Evolutionary conservation across 2,113 vertebrate species (phyloP), one percentile per base, ranked within the genome.

Genomic region (Tragelaphus strepsiceros): DNA sequence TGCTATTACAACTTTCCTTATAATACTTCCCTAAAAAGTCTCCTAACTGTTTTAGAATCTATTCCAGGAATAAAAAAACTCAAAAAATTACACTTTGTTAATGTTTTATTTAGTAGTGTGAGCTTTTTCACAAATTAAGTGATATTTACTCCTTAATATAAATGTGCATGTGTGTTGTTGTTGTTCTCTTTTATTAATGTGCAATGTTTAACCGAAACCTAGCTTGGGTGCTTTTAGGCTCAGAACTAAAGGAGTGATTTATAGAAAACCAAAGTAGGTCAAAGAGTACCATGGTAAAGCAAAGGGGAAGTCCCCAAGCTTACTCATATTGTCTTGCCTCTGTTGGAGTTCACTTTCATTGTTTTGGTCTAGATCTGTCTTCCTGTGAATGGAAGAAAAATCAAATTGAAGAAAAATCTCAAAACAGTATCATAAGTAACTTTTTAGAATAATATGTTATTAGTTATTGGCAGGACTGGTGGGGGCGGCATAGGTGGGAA

Each of bases 291-390:
- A 14, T 21, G 30, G 71, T 56, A n/a, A 26, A 88, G 92, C 88
- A 96, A 97, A 98, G 95, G 96, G 98, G 98, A 99, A 98, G 98
- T 99, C 98, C 98, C 98, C 97, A 77, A 82, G 83, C 93, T 92
- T 95, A 93, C 64, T 2, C n/a, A 32, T 54, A 94, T 98, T 98
- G 98, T 98, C 95, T 98, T 96, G 94, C 96, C 84, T 98, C 98
- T 99, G 97, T 98, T 97, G 98, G 98, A 98, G 97, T 96, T 98
- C 56, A 87, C 92, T 97, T 98, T 97, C 98, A 98, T 98, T 99
- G 98, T 98, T 98, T 78, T 21, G 35, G 54, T 96, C 96, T 97
- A 82, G 94, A 96, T 97, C 81, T 98, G 95, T 97, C 88, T 99
- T 98, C 98, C 98, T 98, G 97, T 95, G 97, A 97, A 81, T 98